These are phyloP conservation scores for Thinocorus orbignyianus DNA, from an alignment of 2,113 vertebrate genomes.

Conservation along the genomic window DNA sequence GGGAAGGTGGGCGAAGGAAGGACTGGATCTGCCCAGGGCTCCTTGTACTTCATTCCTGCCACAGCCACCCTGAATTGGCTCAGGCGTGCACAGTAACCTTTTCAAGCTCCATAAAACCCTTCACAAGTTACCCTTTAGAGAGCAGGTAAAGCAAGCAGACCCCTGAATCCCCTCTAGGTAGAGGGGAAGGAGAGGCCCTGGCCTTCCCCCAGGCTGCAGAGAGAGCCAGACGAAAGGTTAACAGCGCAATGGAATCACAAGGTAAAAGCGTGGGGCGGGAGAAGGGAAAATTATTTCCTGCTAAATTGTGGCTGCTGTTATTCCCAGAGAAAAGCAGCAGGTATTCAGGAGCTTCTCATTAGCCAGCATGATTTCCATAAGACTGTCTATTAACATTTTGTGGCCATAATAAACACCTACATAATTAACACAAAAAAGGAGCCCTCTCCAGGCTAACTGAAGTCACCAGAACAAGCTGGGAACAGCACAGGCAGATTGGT, in stretches of 20 bases:
- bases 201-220: neutral
- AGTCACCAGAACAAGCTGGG: neutral
- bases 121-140: constrained; percentile 36
- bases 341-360: constrained; percentile 46
- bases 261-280: neutral
- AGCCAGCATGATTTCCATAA: constrained; percentile 56
- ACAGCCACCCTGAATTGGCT: neutral
- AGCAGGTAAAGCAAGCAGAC: neutral
- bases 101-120: constrained; percentile 38
- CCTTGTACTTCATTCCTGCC: neutral
- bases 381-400: constrained; percentile 51
- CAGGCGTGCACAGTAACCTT: neutral
- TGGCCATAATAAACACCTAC: constrained; percentile 48
- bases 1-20: neutral
- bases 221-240: constrained; percentile 36
- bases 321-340: constrained; percentile 34
- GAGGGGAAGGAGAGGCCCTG: neutral
- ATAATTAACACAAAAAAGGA: constrained; percentile 34
- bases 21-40: neutral
- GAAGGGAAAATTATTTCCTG: neutral
- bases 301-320: neutral
- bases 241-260: neutral
- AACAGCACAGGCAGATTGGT: neutral
- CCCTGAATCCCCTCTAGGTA: neutral
- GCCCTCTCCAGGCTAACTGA: neutral